Base-by-base conservation (phyloP, 2,113 vertebrate species). In the Penelope pileata region DNA sequence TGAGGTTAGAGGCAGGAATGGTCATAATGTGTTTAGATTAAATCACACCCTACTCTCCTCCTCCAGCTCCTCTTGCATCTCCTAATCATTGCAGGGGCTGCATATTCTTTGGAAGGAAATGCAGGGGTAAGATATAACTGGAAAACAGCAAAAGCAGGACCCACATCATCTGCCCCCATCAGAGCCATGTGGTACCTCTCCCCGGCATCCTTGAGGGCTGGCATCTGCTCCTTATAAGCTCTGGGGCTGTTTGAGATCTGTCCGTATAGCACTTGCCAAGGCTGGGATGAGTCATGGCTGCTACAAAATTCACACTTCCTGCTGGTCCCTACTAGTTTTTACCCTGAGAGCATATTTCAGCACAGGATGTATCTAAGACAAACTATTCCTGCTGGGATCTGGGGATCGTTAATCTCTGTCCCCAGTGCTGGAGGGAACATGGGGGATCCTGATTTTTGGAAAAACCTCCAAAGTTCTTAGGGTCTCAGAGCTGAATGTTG, bases 1-100 rank as follows among this genome's bases (percentile, higher is more conserved):
- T 40, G 38, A 8, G 18, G 58, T n/a, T 17, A n/a, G 30, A 17
- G 30, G 45, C 19, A 26, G 58, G 62, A 51, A 68, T 6, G 19
- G 26, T 50, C 32, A 14, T 6, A 5, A 0, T 0, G 7, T 16
- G 19, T 30, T 13, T 10, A 7, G 43, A 29, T 18, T n/a, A 23
- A 69, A 42, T 24, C 56, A 10, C 3, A 23, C 16, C 34, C 36
- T 30, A 1, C 32, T 45, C 63, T 12, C 66, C 38, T 43, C 51
- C 75, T 32, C 36, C 2, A 1, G 54, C 6, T 43, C 42, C 27
- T 70, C 45, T 16, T 14, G 10, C 64, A n/a, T 3, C 58, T 48
- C 54, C 51, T 70, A 34, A 70, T 32, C 64, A 9, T 6, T 30
- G 38, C 59, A 32, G 45, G 43, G 26, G 9, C 45, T 36, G 47